Conservation (phyloP, 2,797 vertebrate genomes). For the Acomys russatus region DNA sequence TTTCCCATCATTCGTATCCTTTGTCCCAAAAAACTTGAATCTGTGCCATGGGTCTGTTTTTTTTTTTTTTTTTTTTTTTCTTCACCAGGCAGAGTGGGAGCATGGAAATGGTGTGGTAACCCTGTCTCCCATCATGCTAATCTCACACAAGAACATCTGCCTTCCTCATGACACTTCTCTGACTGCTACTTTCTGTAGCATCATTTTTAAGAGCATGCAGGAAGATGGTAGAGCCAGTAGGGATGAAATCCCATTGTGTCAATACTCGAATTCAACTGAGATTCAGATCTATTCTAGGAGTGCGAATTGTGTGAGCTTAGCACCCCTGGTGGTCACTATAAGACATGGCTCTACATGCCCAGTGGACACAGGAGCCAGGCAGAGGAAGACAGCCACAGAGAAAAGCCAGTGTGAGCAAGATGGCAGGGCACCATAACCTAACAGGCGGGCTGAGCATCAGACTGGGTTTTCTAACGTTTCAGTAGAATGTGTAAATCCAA, state of each 20-base stretch:
- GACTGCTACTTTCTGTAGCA: not conserved
- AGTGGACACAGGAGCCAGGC: not conserved
- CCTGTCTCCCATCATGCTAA: not conserved
- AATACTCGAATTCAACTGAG: not conserved
- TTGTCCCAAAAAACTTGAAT: conserved; percentile 50
- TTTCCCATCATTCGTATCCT: conserved; percentile 6
- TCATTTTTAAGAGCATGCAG: conserved; percentile 45
- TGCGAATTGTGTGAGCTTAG: not conserved
- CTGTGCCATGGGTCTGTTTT: not conserved
- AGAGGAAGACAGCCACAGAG: not conserved
- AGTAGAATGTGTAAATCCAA: not conserved
- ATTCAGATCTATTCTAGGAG: not conserved
- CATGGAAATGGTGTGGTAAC: not conserved
- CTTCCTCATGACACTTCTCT: not conserved
- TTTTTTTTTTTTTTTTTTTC: conserved; percentile 12
- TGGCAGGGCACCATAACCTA: not conserved
- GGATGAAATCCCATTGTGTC: not conserved
- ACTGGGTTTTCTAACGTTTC: conserved; percentile 4
- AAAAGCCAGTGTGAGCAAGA: not conserved
- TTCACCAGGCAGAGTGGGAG: not conserved
- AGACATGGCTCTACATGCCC: not conserved
- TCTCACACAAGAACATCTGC: not conserved
- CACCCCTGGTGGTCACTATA: not conserved
- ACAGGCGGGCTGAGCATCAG: not conserved
- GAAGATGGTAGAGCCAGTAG: not conserved